Evolutionary conservation across 2,888 invertebrate genomes (phyloP).

Genomic region (Drosophila kambysellisi): DNA sequence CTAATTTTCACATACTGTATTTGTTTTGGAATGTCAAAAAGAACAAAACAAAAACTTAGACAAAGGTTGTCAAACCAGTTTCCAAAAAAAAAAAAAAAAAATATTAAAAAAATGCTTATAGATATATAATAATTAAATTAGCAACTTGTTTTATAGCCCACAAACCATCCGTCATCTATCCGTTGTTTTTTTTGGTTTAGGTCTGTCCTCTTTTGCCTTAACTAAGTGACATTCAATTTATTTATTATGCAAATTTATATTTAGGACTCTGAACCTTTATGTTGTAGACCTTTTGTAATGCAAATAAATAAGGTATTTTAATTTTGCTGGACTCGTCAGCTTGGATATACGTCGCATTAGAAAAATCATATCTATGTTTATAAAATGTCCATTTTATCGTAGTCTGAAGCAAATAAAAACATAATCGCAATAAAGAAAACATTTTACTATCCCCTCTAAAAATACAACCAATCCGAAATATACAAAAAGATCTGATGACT

Average conservation of each 20-base stretch:
- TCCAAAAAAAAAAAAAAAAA: constrained; percentile 25
- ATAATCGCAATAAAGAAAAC: constrained; percentile 54
- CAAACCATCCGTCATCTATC: constrained; percentile 21
- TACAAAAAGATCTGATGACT: constrained; percentile 33
- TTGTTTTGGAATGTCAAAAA: constrained; percentile 20
- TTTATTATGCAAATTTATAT: constrained; percentile 68
- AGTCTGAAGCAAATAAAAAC: constrained; percentile 5
- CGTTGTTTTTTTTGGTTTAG: background rate
- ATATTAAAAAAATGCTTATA: constrained; percentile 1
- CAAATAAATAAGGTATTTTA: constrained; percentile 33
- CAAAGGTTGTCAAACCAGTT: constrained; percentile 67
- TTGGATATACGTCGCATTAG: background rate
- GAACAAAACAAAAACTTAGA: constrained; percentile 39
- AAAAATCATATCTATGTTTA: background rate
- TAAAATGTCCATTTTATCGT: background rate
- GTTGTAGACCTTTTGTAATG: constrained; percentile 35
- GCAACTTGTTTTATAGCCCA: constrained; percentile 53
- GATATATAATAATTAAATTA: constrained; percentile 58
- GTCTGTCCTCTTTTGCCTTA: background rate
- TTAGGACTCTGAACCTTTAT: constrained; percentile 35
- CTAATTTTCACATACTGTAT: constrained; percentile 1
- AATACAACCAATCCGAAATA: constrained; percentile 56
- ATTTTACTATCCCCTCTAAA: constrained; percentile 51
- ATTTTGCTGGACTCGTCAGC: background rate
- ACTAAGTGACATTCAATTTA: constrained; percentile 33